These are phyloP conservation scores for Lagocephalus sceleratus DNA, from an alignment of 2,797 vertebrate genomes.

Conservation along the genomic window DNA sequence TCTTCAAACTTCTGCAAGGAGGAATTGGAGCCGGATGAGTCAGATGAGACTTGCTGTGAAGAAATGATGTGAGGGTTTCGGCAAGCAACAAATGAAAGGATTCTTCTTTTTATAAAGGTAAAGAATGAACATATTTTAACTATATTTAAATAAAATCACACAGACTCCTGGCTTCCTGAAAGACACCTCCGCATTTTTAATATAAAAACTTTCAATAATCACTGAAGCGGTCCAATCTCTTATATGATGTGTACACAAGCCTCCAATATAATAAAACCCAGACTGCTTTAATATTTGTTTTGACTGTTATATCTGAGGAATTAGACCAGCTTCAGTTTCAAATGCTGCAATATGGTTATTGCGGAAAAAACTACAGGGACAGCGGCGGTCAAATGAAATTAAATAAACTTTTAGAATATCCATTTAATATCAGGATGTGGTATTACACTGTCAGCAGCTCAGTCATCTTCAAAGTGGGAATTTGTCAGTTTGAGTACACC, in stretches of 20 bases:
- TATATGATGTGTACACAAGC: constrained; percentile 6
- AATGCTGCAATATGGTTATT: constrained; percentile 26
- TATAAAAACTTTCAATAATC: no score
- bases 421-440: constrained; percentile 28
- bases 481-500: constrained; percentile 51
- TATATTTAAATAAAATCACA: constrained; percentile 15
- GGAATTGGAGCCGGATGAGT: constrained; percentile 53
- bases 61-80: constrained; percentile 20
- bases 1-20: constrained; percentile 66
- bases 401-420: constrained; percentile 34
- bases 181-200: neutral
- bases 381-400: constrained; percentile 29
- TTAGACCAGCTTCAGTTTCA: constrained; percentile 26
- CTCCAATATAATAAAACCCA: constrained; percentile 2
- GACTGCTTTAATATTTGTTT: constrained; percentile 4
- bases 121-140: constrained; percentile 5
- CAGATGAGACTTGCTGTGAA: constrained; percentile 30
- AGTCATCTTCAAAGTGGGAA: constrained; percentile 29
- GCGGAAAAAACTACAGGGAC: constrained; percentile 1
- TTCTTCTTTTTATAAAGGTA: neutral
- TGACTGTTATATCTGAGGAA: constrained; percentile 15
- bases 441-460: constrained; percentile 21
- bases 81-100: constrained; percentile 10
- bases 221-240: no score
- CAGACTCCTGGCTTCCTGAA: constrained; percentile 6